Evolutionary conservation across 2,797 vertebrate genomes (phyloP).

Genomic region (Propithecus deckenii): DNA sequence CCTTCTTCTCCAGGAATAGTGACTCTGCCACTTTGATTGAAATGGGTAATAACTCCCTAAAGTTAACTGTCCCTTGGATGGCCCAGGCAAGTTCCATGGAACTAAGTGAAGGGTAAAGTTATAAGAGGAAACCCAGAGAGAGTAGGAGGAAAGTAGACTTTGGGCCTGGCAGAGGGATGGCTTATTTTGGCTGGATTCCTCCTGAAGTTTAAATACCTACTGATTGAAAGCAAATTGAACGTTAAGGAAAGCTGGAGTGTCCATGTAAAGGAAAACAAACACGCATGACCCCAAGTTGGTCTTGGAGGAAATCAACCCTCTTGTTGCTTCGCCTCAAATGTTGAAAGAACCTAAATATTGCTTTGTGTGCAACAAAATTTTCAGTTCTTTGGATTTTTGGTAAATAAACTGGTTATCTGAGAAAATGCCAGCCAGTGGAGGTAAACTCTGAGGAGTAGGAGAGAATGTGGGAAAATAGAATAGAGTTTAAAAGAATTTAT

Average conservation of each 20-base stretch:
- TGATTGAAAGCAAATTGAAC: constrained; percentile 66
- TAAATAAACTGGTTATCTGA: constrained; percentile 51
- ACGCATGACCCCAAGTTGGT: constrained; percentile 11
- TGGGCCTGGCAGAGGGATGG: constrained; percentile 6
- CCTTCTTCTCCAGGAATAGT: constrained; percentile 12
- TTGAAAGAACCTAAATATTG: constrained; percentile 51
- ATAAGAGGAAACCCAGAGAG: constrained; percentile 50
- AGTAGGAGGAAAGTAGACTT: constrained; percentile 22
- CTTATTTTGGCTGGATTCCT: constrained; percentile 60
- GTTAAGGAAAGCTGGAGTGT: constrained; percentile 37
- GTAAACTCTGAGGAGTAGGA: not conserved
- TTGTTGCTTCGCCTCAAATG: constrained; percentile 42
- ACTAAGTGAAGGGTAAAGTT: constrained; percentile 47
- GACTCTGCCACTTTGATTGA: constrained; percentile 4
- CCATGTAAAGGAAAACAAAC: constrained; percentile 66
- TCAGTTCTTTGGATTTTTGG: constrained; percentile 44
- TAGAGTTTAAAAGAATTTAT: not conserved
- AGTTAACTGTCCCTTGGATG: constrained; percentile 21
- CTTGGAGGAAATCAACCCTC: constrained; percentile 26
- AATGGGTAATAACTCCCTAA: constrained; percentile 2
- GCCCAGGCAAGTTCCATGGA: not conserved
- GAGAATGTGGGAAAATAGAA: not conserved
- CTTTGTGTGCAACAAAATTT: constrained; percentile 30
- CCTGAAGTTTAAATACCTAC: constrained; percentile 57
- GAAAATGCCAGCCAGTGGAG: not conserved